Base-by-base conservation (phyloP, 1,140 invertebrate genomes). In the Spodoptera litura region DNA sequence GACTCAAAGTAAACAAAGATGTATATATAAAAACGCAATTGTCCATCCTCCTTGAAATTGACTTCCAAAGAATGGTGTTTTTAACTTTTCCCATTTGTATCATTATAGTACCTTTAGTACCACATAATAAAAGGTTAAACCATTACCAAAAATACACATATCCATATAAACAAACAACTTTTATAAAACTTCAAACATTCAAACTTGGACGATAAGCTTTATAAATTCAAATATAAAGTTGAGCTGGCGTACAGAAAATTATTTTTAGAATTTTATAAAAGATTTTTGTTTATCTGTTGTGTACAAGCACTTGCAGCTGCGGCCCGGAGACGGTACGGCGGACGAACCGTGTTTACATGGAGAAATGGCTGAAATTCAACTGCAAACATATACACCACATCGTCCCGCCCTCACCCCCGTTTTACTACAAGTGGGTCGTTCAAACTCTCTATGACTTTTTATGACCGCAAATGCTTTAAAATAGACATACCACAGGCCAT, bases 311-410 rank as follows among this genome's bases (percentile, higher is more conserved):
- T 10, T 55, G 27, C 78, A 79, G 61, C 44, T 80, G 79, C 15
- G 68, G 73, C 79, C 25, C 66, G 20, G 68, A 64, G 58, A 75
- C 66, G 58, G 38, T 11, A 12, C 25, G 56, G 64, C 70, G 53
- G 73, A 59, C 44, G 52, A 66, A 35, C 52, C 70, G 59, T 81
- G 79, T 81, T 81, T 78, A 75, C 80, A 74, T 56, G 71, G 56
- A 64, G 72, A 82, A 79, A 79, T 78, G 58, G 66, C 71, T 76
- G 76, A 83, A 83, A 73, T 83, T 81, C 72, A 83, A 78, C 62
- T 78, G 59, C 72, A 80, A 83, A 83, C 64, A 78, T 61, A 79
- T 38, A 79, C 56, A 55, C 61, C 70, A 31, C 59, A 20, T 13
- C 44, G 13, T 38, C 13, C 35, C 59, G 59, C 27, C 58, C 51